phyloP scores from a whole-genome alignment of 2,113 vertebrate species.

The Hepsetus odoe region DNA sequence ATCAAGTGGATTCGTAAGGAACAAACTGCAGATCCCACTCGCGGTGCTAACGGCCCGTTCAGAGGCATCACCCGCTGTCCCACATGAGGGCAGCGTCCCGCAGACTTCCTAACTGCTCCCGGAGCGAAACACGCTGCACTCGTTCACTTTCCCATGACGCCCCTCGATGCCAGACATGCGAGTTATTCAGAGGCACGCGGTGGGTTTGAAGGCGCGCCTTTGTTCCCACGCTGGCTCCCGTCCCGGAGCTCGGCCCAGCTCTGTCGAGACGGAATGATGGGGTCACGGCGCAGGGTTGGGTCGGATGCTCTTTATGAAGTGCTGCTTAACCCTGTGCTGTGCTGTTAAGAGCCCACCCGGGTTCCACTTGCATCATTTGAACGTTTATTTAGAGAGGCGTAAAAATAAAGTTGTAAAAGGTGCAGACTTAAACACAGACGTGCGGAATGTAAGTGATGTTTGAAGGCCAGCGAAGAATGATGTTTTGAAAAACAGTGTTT shows the following conservation, averaged over 20 bases:
- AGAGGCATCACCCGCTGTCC: background rate
- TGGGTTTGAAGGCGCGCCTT: conserved; percentile 58
- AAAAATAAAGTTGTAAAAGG: too few species aligned
- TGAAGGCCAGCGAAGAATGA: too few species aligned
- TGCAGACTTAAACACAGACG: too few species aligned
- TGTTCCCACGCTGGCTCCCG: conserved; percentile 44
- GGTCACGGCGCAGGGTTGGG: background rate
- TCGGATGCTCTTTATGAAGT: conserved; percentile 21
- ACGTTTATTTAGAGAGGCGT: too few species aligned
- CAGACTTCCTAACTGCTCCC: background rate
- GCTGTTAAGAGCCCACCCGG: too few species aligned
- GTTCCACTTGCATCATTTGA: too few species aligned
- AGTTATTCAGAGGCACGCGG: conserved; percentile 52
- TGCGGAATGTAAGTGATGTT: too few species aligned
- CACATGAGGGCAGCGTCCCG: background rate
- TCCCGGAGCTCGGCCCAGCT: conserved; percentile 35
- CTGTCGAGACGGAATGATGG: conserved; percentile 8
- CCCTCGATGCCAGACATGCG: conserved; percentile 42
- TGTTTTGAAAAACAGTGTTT: too few species aligned
- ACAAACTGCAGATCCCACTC: background rate
- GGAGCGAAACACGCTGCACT: background rate
- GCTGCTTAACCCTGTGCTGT: background rate
- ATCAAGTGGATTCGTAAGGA: conserved; percentile 1
- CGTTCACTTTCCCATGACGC: conserved; percentile 50
- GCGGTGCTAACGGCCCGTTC: background rate